Evolutionary conservation across 2,797 vertebrate species (phyloP), one percentile per base, ranked within the genome.

Genomic region (Pseudomugil tenellus): DNA sequence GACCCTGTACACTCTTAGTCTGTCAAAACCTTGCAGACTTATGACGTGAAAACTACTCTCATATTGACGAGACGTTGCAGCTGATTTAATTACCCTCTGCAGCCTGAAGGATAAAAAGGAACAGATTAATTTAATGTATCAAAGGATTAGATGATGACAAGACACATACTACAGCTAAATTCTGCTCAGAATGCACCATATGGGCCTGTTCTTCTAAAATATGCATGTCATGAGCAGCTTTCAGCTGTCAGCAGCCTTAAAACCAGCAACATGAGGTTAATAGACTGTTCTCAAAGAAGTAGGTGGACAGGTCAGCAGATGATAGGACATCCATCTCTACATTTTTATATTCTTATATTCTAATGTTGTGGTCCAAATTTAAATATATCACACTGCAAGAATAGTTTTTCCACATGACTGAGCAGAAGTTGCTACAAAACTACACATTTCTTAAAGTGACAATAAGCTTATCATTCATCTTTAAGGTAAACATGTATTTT

Each of bases 31-130:
- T 74, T 46, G 62, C 51, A 74, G 52, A 67, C 58, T 72, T 19
- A 32, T 14, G 41, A 58, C 74, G 58, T 70, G 72, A 71, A 51
- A 35, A 17, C 51, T 19, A 23, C 75, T 3, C 58, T 67, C 54
- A 35, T 66, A 59, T 77, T 73, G 55, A 69, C 25, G 26, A 29
- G 13, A 68, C 51, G 17, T 49, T 29, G 54, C 69, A 63, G 71
- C 54, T 63, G 60, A 83, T 83, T 46, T 83, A 74, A 77, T 76
- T 77, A 26, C 28, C 56, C 63, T 67, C 66, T 65, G 76, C 59
- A 46, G 69, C 56, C 37, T 16, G 31, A 12, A 55, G 60, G 12
- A 76, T 63, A 43, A 72, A 43, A 43, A 21, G 3, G 46, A 79
- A 61, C 79, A 84, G 79, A 81, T 78, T 5, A 2, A 63, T 72